phyloP scores from a whole-genome alignment of 2,888 invertebrate genomes.

The Troides oblongomaculatus region DNA sequence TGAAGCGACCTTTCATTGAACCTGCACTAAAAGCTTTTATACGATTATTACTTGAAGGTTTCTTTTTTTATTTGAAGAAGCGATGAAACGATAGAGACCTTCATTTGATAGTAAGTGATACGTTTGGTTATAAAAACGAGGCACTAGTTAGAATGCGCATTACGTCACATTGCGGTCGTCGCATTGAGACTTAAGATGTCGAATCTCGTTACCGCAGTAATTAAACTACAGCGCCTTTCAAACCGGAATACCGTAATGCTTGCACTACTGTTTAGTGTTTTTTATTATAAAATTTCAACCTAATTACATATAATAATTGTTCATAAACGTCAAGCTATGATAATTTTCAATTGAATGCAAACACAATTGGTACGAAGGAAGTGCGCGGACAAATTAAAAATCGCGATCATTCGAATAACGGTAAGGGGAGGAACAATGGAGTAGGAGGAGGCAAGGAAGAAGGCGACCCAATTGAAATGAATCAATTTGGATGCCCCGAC shows the following conservation, averaged over 20 bases:
- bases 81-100: too few relatives aligned
- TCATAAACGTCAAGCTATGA: neutral
- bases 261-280: too few relatives aligned
- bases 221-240: too few relatives aligned
- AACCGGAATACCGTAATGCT: too few relatives aligned
- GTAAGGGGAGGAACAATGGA: constrained; percentile 14
- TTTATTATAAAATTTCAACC: neutral
- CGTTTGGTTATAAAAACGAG: too few relatives aligned
- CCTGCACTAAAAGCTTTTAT: neutral
- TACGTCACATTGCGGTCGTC: too few relatives aligned
- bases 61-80: neutral
- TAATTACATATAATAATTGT: neutral
- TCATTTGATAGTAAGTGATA: too few relatives aligned
- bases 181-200: too few relatives aligned
- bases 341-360: neutral
- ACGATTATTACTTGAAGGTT: neutral
- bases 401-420: neutral
- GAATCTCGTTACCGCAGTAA: too few relatives aligned
- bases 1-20: neutral
- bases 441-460: neutral
- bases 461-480: constrained; percentile 13
- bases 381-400: constrained; percentile 7
- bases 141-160: too few relatives aligned
- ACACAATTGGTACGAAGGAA: constrained; percentile 13
- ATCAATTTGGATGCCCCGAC: constrained; percentile 12